Base-by-base conservation (phyloP, 2,113 vertebrate genomes). In the Pantherophis guttatus region DNA sequence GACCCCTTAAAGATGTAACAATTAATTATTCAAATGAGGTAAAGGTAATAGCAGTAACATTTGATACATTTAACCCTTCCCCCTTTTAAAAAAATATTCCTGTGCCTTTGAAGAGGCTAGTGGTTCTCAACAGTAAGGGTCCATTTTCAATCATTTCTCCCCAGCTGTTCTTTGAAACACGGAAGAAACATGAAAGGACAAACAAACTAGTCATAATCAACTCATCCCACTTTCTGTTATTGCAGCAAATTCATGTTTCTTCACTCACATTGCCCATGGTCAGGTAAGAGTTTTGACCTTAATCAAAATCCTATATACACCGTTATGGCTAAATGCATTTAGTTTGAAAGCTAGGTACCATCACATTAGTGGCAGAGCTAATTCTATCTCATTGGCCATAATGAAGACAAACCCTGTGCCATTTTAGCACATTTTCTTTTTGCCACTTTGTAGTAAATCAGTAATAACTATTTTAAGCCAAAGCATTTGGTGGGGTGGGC, bases 361-460 rank as follows among this genome's bases (percentile, higher is more conserved):
- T 91, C n/a, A 13, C 52, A 91, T 0, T 17, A 6, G 3, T 29
- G 1, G 48, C 0, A 1, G 0, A n/a, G 50, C 62, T 94, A 91
- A 70, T 15, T 53, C 1, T 95, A 59, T 87, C 8, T 23, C 5
- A 3, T 0, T 59, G 62, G 8, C 53, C 5, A 92, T 58, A 7
- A 75, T 19, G 9, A 5, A 15, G 0, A 23, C 90, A 19, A 21
- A 92, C 50, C 48, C 57, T 50, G 11, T 48, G 48, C 6, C 39
- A 53, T 89, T 86, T 33, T 6, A 15, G 58, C 7, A 15, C 44
- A 1, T 21, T 58, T 58, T 55, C 9, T 24, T 39, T 29, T 1
- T 58, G 21, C 88, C 75, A 70, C 65, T 21, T 95, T 94, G 21
- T 57, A 93, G 70, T 91, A 81, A 91, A 89, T 19, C 62, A 93